phyloP scores from a whole-genome alignment of 2,797 vertebrate genomes.

The Anomalospiza imberbis region DNA sequence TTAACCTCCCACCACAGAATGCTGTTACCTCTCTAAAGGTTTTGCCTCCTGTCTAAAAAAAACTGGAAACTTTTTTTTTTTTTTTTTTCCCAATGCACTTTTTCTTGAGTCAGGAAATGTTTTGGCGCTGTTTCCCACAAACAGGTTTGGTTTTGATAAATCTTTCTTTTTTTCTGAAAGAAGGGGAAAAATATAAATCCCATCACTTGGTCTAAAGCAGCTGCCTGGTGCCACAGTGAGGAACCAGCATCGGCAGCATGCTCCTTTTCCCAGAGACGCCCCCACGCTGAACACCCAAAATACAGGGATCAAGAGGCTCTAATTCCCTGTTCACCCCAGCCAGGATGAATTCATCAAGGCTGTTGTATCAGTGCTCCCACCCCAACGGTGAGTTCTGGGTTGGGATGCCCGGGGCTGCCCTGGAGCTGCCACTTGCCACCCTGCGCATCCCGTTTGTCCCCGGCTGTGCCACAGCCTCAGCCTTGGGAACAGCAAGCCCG shows the following conservation, averaged over 20 bases:
- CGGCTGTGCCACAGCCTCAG: accelerated
- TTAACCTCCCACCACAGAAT: background rate
- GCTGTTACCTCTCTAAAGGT: background rate
- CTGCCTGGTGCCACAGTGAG: background rate
- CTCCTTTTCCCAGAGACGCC: background rate
- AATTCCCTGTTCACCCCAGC: background rate
- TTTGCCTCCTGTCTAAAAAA: background rate
- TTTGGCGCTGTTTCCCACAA: slow-evolving; percentile 11
- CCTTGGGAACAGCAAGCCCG: accelerated
- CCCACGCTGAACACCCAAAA: background rate
- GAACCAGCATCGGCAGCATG: accelerated
- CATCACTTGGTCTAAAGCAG: background rate
- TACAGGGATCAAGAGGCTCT: accelerated
- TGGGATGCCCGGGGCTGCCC: background rate
- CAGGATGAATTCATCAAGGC: background rate
- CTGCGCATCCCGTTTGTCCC: accelerated
- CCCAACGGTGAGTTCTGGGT: accelerated
- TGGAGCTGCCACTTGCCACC: background rate
- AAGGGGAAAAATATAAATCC: background rate
- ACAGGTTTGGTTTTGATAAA: slow-evolving; percentile 29
- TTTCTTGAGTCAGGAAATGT: slow-evolving; percentile 43
- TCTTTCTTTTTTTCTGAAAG: background rate
- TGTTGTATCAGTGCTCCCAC: background rate
- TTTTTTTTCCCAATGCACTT: background rate
- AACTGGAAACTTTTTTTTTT: background rate